phyloP scores from a whole-genome alignment of 2,888 invertebrate genomes.

The Oligia latruncula region DNA sequence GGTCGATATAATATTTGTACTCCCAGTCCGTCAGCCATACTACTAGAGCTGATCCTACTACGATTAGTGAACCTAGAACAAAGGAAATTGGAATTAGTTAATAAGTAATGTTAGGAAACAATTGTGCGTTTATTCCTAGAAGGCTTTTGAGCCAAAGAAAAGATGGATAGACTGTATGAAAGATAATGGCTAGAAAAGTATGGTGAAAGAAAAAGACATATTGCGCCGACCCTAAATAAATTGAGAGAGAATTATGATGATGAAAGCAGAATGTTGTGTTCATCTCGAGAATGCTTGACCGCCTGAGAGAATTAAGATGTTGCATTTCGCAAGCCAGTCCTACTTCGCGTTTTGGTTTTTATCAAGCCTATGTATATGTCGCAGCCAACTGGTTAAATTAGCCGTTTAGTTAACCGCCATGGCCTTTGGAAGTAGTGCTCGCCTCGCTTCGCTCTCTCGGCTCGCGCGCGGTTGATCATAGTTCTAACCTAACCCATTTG shows the following conservation, averaged over 20 bases:
- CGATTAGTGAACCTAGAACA: slow-evolving; percentile 95
- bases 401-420: no score
- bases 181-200: neutral
- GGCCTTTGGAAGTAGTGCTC: no score
- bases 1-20: slow-evolving; percentile 97
- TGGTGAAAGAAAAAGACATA: neutral
- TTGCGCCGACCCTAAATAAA: neutral
- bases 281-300: no score
- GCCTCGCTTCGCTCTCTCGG: no score
- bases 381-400: no score
- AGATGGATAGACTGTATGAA: neutral
- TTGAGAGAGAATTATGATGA: neutral
- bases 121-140: no score
- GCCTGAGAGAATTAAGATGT: neutral
- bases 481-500: no score
- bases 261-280: no score
- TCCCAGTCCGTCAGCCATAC: slow-evolving; percentile 95
- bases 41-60: slow-evolving; percentile 95
- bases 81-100: slow-evolving; percentile 65
- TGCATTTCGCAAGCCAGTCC: neutral
- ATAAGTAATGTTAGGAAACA: neutral
- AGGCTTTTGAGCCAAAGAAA: neutral
- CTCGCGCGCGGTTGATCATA: no score
- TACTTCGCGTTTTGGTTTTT: neutral
- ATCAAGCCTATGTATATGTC: neutral